These are phyloP conservation scores for Athripsodes cinereus DNA, from an alignment of 2,888 invertebrate species.

Conservation along the genomic window DNA sequence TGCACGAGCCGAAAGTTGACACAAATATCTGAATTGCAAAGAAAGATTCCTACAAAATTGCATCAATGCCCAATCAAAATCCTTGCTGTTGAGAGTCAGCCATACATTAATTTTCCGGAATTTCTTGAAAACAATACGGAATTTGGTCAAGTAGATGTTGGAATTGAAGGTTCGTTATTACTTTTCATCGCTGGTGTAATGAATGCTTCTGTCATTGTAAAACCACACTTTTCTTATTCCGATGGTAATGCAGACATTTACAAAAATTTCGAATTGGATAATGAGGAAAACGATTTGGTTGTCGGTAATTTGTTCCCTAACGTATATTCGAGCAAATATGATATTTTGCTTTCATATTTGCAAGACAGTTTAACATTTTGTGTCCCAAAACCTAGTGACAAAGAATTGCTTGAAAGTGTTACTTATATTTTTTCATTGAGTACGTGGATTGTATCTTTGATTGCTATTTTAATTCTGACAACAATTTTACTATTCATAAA, in stretches of 20 bases:
- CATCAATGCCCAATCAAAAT: constrained; percentile 2
- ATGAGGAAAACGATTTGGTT: not conserved
- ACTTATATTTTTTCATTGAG: not conserved
- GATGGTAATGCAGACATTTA: not conserved
- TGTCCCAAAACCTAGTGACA: not conserved
- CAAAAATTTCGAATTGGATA: not conserved
- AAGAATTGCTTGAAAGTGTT: not conserved
- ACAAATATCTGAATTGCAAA: not conserved
- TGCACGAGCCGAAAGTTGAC: not conserved
- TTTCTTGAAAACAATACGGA: too few species aligned
- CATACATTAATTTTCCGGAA: not conserved
- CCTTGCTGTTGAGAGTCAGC: not conserved
- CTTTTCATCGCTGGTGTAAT: not conserved
- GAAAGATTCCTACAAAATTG: not conserved
- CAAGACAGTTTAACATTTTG: constrained; percentile 2
- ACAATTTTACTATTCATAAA: not conserved
- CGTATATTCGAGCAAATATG: not conserved
- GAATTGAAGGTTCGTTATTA: not conserved
- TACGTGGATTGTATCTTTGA: not conserved
- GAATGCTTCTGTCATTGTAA: not conserved
- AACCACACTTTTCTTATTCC: not conserved
- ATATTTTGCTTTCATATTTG: not conserved
- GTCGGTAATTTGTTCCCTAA: constrained; percentile 4
- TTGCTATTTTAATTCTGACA: not conserved
- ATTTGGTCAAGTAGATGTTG: not conserved